Evolutionary conservation across 2,113 vertebrate species (phyloP), one percentile per base, ranked within the genome.

Genomic region (Typhlomys cinereus): DNA sequence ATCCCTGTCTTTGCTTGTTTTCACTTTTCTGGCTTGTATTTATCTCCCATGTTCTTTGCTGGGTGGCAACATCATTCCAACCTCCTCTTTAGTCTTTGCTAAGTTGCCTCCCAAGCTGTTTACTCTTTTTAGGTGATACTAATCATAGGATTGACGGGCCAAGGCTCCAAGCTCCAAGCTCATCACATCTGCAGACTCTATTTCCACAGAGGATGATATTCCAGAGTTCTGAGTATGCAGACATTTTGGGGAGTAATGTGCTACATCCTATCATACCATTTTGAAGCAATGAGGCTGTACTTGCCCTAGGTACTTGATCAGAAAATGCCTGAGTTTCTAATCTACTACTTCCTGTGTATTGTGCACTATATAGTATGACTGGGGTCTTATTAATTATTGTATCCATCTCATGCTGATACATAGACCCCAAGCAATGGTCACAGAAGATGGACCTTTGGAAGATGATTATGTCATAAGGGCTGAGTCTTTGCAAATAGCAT

Each of bases 1-100:
- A 36, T 6, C 2, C 31, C 39, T 39, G 0, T 10, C 14, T n/a
- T 54, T 25, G 7, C 13, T n/a, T 3, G 1, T 54, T 25, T 54
- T 10, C 25, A 8, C 15, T 50, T 18, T 39, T n/a, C 36, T 39
- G 54, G 17, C 20, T 41, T 70, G 10, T 46, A 23, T 25, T 62
- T 11, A n/a, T 25, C 87, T 9, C 7, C 29, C 3, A 3, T 54
- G 1, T 20, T 79, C 50, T 21, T 81, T 46, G 39, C 34, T 34
- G 41, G 25, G 12, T n/a, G 21, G 25, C 2, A 36, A 12, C 39
- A 25, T 36, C 1, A 18, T 23, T 82, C 17, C 29, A 27, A 8
- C 15, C 36, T 44, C 25, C 46, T 23, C n/a, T 23, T 69, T 79
- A 57, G 3, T 69, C 31, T n/a, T 52, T n/a, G 39, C 71, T 6